Evolutionary conservation across 2,888 invertebrate genomes (phyloP), one percentile per base, ranked within the genome.

Genomic region (Diarsia rubi): DNA sequence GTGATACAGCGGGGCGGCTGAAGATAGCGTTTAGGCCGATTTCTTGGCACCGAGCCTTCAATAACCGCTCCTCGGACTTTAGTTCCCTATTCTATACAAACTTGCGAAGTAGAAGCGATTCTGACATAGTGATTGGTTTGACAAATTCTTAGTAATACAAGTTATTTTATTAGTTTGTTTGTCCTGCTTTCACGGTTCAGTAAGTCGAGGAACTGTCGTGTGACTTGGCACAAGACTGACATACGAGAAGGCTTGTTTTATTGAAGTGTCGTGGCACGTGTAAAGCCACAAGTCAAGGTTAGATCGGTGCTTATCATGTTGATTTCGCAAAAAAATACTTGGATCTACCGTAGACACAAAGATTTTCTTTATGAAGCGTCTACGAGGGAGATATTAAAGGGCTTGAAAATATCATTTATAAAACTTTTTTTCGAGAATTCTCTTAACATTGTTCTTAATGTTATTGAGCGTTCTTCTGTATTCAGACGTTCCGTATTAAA

Each of bases 1-100:
- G 89, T 88, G 88, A 90, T 87, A 86, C 86, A 86, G 85, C 86
- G 87, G 86, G 90, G 87, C 81, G 88, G 83, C 88, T 84, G 83
- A 82, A 91, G 92, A 93, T 93, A 93, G 90, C 91, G 88, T 89
- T 92, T 91, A 92, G 93, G 92, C 91, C 88, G 90, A 87, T 90
- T 91, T 94, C 93, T 95, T 95, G 94, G 94, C 95, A 95, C 89
- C 74, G 78, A 82, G 89, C 91, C 92, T 83, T 84, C 91, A 90
- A 92, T 92, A 92, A 91, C 89, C 79, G 83, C 75, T 73, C 45
- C 62, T 69, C 79, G 82, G 75, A 76, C 82, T 76, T 67, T 1
- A 27, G 71, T 60, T 81, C 62, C 79, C 84, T 90, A 90, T 89
- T 90, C 89, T 87, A 62, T 27, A 71, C n/a, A 73, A 59, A 76